These are phyloP conservation scores for Temnothorax unifasciatus DNA, from an alignment of 2,888 invertebrate genomes.

Conservation along the genomic window DNA sequence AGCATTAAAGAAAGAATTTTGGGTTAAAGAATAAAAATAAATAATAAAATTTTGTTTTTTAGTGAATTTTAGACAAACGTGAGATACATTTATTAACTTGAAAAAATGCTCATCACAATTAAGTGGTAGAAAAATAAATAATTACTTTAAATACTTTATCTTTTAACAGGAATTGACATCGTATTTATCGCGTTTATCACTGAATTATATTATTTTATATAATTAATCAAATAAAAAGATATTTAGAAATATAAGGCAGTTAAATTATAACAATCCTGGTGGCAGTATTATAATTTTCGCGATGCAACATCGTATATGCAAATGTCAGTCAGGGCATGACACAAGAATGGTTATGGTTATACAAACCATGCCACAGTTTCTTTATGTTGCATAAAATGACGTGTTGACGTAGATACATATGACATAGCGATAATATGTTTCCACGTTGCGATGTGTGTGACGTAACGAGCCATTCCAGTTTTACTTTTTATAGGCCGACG, in stretches of 20 bases:
- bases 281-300: neutral
- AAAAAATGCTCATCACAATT: neutral
- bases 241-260: neutral
- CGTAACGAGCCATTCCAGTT: conserved; percentile 45
- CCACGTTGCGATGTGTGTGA: conserved; percentile 27
- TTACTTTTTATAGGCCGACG: conserved; percentile 15
- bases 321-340: conserved; percentile 40
- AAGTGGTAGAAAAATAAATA: neutral
- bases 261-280: neutral
- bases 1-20: neutral
- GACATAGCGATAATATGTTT: conserved; percentile 23
- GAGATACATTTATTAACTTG: neutral
- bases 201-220: neutral
- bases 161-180: neutral
- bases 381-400: conserved; percentile 42
- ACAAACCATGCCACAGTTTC: conserved; percentile 24
- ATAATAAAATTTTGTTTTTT: neutral
- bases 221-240: neutral
- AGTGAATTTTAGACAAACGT: neutral
- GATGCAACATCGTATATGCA: neutral
- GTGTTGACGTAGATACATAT: conserved; percentile 29
- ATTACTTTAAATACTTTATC: neutral
- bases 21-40: neutral
- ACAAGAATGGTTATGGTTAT: conserved; percentile 4
- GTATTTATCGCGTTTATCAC: neutral